Base-by-base conservation (phyloP, 2,113 vertebrate species). In the Takifugu bimaculatus region DNA sequence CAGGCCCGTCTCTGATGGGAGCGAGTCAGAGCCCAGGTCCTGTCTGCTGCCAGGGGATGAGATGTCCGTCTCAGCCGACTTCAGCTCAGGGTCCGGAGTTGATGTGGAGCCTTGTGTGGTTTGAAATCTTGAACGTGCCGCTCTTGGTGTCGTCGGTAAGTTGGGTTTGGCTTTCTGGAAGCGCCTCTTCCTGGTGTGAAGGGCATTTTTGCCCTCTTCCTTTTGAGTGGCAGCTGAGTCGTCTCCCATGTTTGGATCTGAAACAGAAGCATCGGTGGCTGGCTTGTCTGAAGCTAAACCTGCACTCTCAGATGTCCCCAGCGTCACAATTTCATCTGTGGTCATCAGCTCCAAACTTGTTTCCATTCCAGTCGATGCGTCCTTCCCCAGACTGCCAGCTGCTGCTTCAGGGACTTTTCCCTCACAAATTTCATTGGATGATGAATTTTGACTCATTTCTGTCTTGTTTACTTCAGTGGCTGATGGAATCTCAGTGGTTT, bases 311-410 rank as follows among this genome's bases (percentile, higher is more conserved):
- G 7, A 39, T 39, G 35, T 39, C 54, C 35, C 6, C 28, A 20
- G 54, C 1, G 1, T 7, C 11, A 3, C 1, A 4, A 26, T 48
- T 63, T 57, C 14, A 68, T 71, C 51, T 57, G 43, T 56, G n/a
- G 0, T 72, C 32, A 48, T 52, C 25, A 83, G 65, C 61, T 91
- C 81, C 14, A 4, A 10, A 14, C 27, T 58, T 6, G 51, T 52
- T 39, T 57, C 43, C 5, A 45, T 60, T 28, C 35, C 35, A 39
- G 7, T 35, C 2, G 32, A 35, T 35, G 5, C 50, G 3, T 6
- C 54, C 52, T 47, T 60, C 32, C 52, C 43, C 47, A 68, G 56
- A 51, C 4, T 54, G 32, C 9, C 15, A 48, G 52, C 52, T 4
- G 42, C 13, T 39, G 54, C 51, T 64, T 65, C 50, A 29, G 54